Conservation (phyloP, 2,797 vertebrate genomes). For the Scarus forsteni region DNA sequence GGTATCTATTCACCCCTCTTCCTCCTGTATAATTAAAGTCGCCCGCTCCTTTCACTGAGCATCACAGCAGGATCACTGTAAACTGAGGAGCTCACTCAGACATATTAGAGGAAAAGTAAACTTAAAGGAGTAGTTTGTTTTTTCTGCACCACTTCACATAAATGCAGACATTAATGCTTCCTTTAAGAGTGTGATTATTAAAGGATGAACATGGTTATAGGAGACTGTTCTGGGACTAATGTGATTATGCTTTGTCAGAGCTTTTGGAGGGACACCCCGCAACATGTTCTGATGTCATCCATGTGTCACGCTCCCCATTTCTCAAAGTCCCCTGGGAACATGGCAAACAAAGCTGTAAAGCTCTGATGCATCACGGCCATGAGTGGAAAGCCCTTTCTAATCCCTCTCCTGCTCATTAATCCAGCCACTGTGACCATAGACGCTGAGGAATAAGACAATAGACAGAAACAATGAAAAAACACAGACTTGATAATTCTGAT, state of each 20-base stretch:
- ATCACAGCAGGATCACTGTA: slow-evolving; percentile 47
- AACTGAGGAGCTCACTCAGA: slow-evolving; percentile 55
- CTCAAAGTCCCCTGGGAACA: slow-evolving; percentile 49
- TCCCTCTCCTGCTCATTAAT: slow-evolving; percentile 62
- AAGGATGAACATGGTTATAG: slow-evolving; percentile 55
- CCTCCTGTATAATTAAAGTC: slow-evolving; percentile 66
- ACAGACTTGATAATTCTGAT: slow-evolving; percentile 55
- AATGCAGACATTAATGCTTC: slow-evolving; percentile 50
- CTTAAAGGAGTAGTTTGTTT: slow-evolving; percentile 39
- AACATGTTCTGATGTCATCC: slow-evolving; percentile 70
- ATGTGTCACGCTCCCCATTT: slow-evolving; percentile 67
- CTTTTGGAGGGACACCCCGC: slow-evolving; percentile 51
- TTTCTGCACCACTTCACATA: slow-evolving; percentile 32
- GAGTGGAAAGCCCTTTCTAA: slow-evolving; percentile 61
- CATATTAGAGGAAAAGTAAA: slow-evolving; percentile 30
- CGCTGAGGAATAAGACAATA: slow-evolving; percentile 60
- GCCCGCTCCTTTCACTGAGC: slow-evolving; percentile 48
- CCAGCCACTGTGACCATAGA: slow-evolving; percentile 39
- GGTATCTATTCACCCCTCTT: slow-evolving; percentile 55
- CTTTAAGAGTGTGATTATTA: slow-evolving; percentile 59
- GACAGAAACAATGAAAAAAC: slow-evolving; percentile 55
- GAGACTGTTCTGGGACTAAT: slow-evolving; percentile 63
- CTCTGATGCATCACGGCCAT: slow-evolving; percentile 45
- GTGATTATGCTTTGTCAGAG: slow-evolving; percentile 66
- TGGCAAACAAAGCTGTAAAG: slow-evolving; percentile 29